phyloP scores from a whole-genome alignment of 1,140 invertebrate genomes.

The Lysiphlebus fabarum region DNA sequence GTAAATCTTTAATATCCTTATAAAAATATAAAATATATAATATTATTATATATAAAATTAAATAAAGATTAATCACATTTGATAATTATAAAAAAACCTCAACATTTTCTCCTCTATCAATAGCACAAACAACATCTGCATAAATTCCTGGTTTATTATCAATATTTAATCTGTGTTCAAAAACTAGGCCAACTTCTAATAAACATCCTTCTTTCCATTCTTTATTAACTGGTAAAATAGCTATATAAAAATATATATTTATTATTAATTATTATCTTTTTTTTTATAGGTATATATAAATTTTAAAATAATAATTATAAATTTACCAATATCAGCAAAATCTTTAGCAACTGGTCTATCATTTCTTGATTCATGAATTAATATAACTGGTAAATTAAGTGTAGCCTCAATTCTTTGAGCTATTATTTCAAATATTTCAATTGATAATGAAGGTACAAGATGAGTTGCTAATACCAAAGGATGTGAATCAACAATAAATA shows the following conservation, averaged over 20 bases:
- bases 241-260: constrained; percentile 34
- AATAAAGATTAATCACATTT: constrained; percentile 11
- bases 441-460: constrained; percentile 56
- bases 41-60: constrained; percentile 2
- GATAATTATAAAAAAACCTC: constrained; percentile 27
- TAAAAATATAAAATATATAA: constrained; percentile 21
- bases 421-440: constrained; percentile 54
- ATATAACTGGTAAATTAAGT: constrained; percentile 44
- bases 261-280: not conserved
- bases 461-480: constrained; percentile 54
- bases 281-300: constrained; percentile 4
- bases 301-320: constrained; percentile 1
- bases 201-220: constrained; percentile 48
- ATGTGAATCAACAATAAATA: constrained; percentile 23
- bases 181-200: constrained; percentile 52
- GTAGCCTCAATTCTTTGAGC: constrained; percentile 54
- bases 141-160: constrained; percentile 48
- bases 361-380: constrained; percentile 55
- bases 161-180: constrained; percentile 49
- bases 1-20: constrained; percentile 52
- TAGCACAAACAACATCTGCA: constrained; percentile 57
- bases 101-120: constrained; percentile 37
- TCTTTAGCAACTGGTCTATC: constrained; percentile 53
- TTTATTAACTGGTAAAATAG: constrained; percentile 51
- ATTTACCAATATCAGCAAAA: constrained; percentile 55